Evolutionary conservation across 2,888 invertebrate genomes (phyloP).

Genomic region (Nephrotoma appendiculata): DNA sequence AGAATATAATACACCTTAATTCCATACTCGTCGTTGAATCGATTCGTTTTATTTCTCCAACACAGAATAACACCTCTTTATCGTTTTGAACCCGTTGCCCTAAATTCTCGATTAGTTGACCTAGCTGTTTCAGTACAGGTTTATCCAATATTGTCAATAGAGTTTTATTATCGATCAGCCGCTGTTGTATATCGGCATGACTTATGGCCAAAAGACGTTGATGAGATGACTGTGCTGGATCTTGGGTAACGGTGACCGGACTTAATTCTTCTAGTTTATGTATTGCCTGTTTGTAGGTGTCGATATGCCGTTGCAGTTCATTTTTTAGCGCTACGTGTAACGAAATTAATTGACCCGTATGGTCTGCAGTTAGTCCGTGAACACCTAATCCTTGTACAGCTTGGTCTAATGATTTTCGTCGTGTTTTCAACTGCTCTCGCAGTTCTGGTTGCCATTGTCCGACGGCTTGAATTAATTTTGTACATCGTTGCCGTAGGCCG

Average conservation of each 20-base stretch:
- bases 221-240: constrained; percentile 75
- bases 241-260: constrained; percentile 43
- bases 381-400: constrained; percentile 78
- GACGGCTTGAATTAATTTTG: constrained; percentile 42
- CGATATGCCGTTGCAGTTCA: constrained; percentile 70
- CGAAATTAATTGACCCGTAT: constrained; percentile 50
- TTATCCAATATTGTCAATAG: constrained; percentile 73
- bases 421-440: constrained; percentile 49
- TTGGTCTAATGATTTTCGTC: constrained; percentile 60
- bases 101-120: constrained; percentile 49
- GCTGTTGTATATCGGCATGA: constrained; percentile 73
- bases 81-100: constrained; percentile 76
- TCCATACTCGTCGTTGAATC: constrained; percentile 49
- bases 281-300: constrained; percentile 73
- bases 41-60: constrained; percentile 50
- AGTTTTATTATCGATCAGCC: constrained; percentile 84
- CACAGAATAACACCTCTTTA: constrained; percentile 68
- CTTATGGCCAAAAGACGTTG: constrained; percentile 73
- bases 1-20: constrained; percentile 32
- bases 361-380: constrained; percentile 65
- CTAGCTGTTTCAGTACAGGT: constrained; percentile 61
- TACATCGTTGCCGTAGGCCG: constrained; percentile 45
- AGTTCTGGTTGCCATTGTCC: constrained; percentile 48
- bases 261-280: constrained; percentile 69
- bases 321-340: constrained; percentile 69